Base-by-base conservation (phyloP, 2,113 vertebrate species). In the Hippocampus guttulatus region DNA sequence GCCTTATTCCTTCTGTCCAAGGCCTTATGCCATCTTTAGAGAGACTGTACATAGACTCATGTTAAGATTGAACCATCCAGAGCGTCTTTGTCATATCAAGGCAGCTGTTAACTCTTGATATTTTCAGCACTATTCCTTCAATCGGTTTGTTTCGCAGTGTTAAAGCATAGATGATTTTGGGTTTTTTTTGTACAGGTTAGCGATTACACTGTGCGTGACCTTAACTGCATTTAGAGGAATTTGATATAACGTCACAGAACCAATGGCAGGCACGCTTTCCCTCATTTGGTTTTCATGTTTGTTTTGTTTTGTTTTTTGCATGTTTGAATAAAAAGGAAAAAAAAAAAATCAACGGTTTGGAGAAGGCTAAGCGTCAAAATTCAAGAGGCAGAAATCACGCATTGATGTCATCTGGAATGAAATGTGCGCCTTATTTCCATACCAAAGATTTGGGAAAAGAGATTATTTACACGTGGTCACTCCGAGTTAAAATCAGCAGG, bases 1-100 rank as follows among this genome's bases (percentile, higher is more conserved):
- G 92, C 92, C 92, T 93, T 93, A 92, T 88, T 89, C 88, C 80
- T 79, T 81, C 86, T 88, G 85, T 91, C 83, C 85, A 85, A 84
- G 87, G 91, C 87, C 88, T 91, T 90, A 87, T 52, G 85, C 84
- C 89, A 89, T 85, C 87, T 85, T 71, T 85, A 84, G 81, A 84
- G 77, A 85, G 86, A 87, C 87, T 90, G 88, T 90, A 88, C 67
- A 90, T 85, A 90, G 77, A 82, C 74, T 73, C 87, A 83, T 75
- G 80, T 84, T 87, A 78, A 78, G 76, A 87, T 78, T 79, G 67
- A 87, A 81, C 80, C 87, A 90, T 88, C 82, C 86, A 86, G 85
- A 89, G 84, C 86, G 88, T 87, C 84, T 71, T 86, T 78, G 71
- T 88, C 84, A 88, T 87, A 86, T 88, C 86, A 86, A 85, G 84